Base-by-base conservation (phyloP, 2,113 vertebrate genomes). In the Datnioides undecimradiatus region DNA sequence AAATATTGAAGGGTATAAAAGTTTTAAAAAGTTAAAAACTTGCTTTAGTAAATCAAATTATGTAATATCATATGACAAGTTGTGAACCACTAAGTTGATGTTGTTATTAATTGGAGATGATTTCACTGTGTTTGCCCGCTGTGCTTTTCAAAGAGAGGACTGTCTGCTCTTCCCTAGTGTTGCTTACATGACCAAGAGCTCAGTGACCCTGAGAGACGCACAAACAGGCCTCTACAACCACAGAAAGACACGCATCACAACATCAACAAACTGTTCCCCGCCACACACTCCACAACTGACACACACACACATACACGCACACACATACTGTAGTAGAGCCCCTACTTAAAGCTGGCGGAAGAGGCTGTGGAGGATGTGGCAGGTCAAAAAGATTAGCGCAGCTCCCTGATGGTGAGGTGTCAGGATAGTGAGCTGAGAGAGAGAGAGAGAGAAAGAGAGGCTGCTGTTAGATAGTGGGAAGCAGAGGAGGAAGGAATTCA, bases 341-440 rank as follows among this genome's bases (percentile, higher is more conserved):
- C 60, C 60, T 82, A 77, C 82, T 88, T 87, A 67, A 67, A 82
- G 51, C 67, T 23, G 70, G 73, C 29, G 59, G 90, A 88, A 88
- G 88, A 76, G 83, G 23, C 67, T 82, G 63, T 51, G 70, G 76
- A 87, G 86, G 78, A 86, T 84, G 84, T 86, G 82, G 64, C 64
- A 33, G 82, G 86, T 88, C 88, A 91, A 69, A 90, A 70, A 90
- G 84, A 90, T 93, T 88, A 91, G 76, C 43, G 0, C 49, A 29
- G 69, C 74, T 80, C 54, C 57, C 71, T 68, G 57, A 87, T 88
- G 75, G 45, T 84, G 86, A 87, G 58, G 82, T 87, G 80, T 88
- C 57, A 49, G 74, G 27, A 23, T 54, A 55, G 59, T 38, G 64
- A 82, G 63, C 49, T 83, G 60, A 52, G 63, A 75, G 54, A 49